Evolutionary conservation across 1,140 invertebrate genomes (phyloP).

Genomic region (Tetramorium parvispinum): DNA sequence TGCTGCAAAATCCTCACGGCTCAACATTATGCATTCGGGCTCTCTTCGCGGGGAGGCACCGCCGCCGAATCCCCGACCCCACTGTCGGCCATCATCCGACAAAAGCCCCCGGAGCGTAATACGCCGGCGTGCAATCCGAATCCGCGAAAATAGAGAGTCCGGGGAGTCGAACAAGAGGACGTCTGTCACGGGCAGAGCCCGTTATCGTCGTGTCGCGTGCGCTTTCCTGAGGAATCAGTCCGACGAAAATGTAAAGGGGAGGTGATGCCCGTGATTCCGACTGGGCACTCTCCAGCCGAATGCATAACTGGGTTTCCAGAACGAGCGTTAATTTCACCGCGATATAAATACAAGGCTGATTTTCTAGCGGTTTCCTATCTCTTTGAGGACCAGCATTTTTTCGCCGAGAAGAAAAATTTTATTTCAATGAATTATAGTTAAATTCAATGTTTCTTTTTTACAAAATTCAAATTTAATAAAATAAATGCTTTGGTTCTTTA

Average conservation of each 20-base stretch:
- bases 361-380: not conserved
- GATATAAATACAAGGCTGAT: conserved; percentile 45
- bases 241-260: not conserved
- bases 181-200: conserved; percentile 13
- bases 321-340: conserved; percentile 37
- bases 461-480: too few relatives aligned
- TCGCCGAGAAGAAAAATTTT: too few relatives aligned
- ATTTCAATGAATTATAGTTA: too few relatives aligned
- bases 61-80: not conserved
- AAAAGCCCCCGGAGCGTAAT: conserved; percentile 12
- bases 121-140: conserved; percentile 1
- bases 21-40: conserved; percentile 23
- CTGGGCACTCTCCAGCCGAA: not conserved
- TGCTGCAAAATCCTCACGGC: conserved; percentile 11
- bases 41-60: not conserved
- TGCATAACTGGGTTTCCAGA: conserved; percentile 49
- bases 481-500: too few relatives aligned
- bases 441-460: too few relatives aligned
- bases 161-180: not conserved
- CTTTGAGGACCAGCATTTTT: too few relatives aligned
- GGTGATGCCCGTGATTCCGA: not conserved
- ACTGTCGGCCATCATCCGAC: not conserved
- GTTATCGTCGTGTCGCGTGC: not conserved
- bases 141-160: conserved; percentile 31
- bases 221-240: conserved; percentile 3